These are phyloP conservation scores for Oxyteleia sp. DNA, from an alignment of 2,888 invertebrate genomes.

Conservation along the genomic window DNA sequence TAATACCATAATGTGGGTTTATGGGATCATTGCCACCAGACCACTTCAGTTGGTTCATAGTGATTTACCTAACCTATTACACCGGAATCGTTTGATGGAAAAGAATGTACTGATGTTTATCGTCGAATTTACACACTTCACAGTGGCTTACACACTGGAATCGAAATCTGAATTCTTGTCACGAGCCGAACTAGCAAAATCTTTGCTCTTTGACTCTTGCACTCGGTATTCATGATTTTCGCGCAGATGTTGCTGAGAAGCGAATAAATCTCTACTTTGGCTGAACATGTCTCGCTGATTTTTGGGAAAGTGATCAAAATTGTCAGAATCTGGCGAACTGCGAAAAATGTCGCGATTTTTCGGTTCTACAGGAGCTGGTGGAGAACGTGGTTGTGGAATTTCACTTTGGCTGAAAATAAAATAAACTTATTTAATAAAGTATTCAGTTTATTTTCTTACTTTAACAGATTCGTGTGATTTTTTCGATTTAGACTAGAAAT, in stretches of 20 bases:
- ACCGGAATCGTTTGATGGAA: constrained; percentile 20
- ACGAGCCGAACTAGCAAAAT: constrained; percentile 79
- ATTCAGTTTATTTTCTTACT: too few relatives aligned
- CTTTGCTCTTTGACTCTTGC: constrained; percentile 81
- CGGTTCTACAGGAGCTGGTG: constrained; percentile 91
- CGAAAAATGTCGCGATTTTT: constrained; percentile 85
- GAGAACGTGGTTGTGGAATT: constrained; percentile 90
- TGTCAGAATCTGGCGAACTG: constrained; percentile 85
- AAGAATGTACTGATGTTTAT: constrained; percentile 31
- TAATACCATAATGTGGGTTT: too few relatives aligned
- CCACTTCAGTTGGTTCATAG: constrained; percentile 1
- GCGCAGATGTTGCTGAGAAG: constrained; percentile 84
- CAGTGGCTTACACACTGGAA: constrained; percentile 75
- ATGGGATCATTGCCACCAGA: constrained; percentile 1
- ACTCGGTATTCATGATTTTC: constrained; percentile 80
- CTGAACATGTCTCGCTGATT: constrained; percentile 86
- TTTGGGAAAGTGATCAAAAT: constrained; percentile 84
- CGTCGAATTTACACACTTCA: constrained; percentile 40
- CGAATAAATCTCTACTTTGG: constrained; percentile 85
- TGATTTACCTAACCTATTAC: constrained; percentile 10
- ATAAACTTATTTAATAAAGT: too few relatives aligned
- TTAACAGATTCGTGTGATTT: too few relatives aligned
- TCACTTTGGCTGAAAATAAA: constrained; percentile 87
- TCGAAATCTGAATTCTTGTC: constrained; percentile 85
- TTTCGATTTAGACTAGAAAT: too few relatives aligned